These are phyloP conservation scores for Thrips palmi DNA, from an alignment of 1,140 invertebrate genomes.

Conservation along the genomic window DNA sequence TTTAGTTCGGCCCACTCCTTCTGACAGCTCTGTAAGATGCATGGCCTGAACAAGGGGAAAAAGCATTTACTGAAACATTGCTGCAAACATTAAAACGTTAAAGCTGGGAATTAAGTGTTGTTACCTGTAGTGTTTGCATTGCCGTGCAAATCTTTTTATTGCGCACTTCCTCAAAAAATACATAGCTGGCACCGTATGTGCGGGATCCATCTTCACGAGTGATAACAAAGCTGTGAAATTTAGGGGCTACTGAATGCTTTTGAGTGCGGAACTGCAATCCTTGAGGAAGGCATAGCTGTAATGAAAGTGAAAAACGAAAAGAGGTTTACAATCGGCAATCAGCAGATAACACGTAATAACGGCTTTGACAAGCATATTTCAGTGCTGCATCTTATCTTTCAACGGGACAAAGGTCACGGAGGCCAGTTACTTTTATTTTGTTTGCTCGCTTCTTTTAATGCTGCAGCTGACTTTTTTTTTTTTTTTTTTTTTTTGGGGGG, in stretches of 20 bases:
- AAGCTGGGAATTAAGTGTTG: not conserved
- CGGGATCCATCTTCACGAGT: constrained; percentile 90
- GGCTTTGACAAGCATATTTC: not conserved
- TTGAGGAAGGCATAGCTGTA: constrained; percentile 78
- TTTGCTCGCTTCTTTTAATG: too few species aligned
- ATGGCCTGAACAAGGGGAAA: constrained; percentile 42
- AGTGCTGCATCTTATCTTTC: not conserved
- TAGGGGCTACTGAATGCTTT: constrained; percentile 71
- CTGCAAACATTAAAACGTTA: not conserved
- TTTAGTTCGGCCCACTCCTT: constrained; percentile 27
- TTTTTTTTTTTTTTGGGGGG: too few species aligned
- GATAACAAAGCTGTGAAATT: constrained; percentile 93
- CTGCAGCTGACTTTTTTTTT: too few species aligned
- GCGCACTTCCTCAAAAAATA: constrained; percentile 89
- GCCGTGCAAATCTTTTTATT: constrained; percentile 82
- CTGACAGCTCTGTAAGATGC: constrained; percentile 78
- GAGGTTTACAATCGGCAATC: not conserved
- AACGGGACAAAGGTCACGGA: too few species aligned
- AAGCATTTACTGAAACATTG: constrained; percentile 6
- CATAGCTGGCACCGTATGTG: constrained; percentile 81
- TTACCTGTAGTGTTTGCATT: constrained; percentile 80
- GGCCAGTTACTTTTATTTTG: too few species aligned
- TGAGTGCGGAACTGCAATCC: constrained; percentile 88
- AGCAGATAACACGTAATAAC: not conserved
- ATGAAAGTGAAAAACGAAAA: constrained; percentile 18